Evolutionary conservation across 2,113 vertebrate species (phyloP).

Genomic region (Aegotheles bennettii): DNA sequence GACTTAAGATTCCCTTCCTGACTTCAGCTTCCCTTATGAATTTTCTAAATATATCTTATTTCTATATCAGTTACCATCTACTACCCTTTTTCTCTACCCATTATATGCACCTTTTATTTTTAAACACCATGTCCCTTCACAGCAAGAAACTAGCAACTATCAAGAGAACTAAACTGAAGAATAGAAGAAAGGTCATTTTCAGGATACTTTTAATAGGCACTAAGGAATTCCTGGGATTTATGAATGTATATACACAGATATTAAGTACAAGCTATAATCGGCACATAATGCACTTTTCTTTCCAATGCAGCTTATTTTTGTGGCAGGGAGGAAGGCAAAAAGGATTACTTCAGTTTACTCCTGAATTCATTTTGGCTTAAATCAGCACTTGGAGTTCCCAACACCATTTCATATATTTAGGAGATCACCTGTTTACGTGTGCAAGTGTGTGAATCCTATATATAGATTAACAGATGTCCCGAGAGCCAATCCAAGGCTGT

Average conservation of each 20-base stretch:
- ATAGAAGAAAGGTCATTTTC: neutral
- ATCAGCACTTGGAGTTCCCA: slow-evolving; percentile 51
- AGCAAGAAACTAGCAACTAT: neutral
- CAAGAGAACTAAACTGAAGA: neutral
- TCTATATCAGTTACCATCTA: neutral
- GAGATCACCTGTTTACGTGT: slow-evolving; percentile 59
- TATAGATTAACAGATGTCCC: slow-evolving; percentile 64
- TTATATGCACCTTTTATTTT: slow-evolving; percentile 3
- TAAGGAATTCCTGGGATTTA: neutral
- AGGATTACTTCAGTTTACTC: slow-evolving; percentile 4
- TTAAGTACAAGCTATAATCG: neutral
- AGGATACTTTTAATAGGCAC: neutral
- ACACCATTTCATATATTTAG: slow-evolving; percentile 59
- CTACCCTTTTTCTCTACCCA: neutral
- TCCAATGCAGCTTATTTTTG: neutral
- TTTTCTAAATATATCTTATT: slow-evolving; percentile 10
- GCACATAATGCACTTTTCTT: neutral
- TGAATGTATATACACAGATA: neutral
- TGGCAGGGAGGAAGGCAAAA: neutral
- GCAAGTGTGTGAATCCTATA: slow-evolving; percentile 56
- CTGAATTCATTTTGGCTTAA: slow-evolving; percentile 33
- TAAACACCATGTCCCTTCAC: neutral
- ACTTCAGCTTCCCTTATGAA: neutral
- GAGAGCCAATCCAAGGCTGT: slow-evolving; percentile 32
- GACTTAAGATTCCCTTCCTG: neutral